Evolutionary conservation across 2,888 invertebrate genomes (phyloP), one percentile per base, ranked within the genome.

Genomic region (Petrolisthes manimaculis): DNA sequence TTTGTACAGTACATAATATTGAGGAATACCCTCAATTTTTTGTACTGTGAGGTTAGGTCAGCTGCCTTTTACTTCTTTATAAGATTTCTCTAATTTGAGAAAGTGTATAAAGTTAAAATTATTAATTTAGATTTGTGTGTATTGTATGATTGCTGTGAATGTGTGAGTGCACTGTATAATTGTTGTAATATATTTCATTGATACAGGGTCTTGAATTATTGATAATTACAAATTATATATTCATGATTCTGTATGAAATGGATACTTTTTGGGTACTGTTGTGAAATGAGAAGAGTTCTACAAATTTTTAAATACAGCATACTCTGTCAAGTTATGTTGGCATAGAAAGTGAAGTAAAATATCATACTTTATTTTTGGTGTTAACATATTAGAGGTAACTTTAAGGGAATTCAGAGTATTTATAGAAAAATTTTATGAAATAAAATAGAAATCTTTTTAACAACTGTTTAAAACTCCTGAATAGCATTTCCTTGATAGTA

Each of bases 361-460:
- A 67, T 69, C 80, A 81, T 53, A 80, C 81, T 81, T 86, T 86
- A 79, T 86, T 75, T 79, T 79, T 81, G 81, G 79, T 86, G 79
- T 86, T 71, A 81, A 53, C 86, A 86, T 21, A 81, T 86, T 81
- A 54, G 67, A 86, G 80, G 80, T 86, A 86, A 81, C 71, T 81
- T 80, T 9, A 74, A 85, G 55, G 81, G 81, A 81, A 86, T 69
- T 67, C 86, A 86, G 86, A 86, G 86, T 86, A 86, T 86, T 86
- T 86, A 86, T 86, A 86, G 81, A 86, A 86, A 37, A 78, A 80
- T 69, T 85, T 85, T 80, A 85, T 80, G 69, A 79, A 80, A 71
- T 53, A 69, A 77, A 56, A 84, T 24, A 77, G 69, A 79, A 51
- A 79, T 83, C 51, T 21, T 51, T 83, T 14, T 12, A 79, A 75